Percentiles rank a stretch among this genome's conserved stretches.
Evolutionary conservation across 1,140 invertebrate species (phyloP).

Genomic region (Oryctes rhinoceros): DNA sequence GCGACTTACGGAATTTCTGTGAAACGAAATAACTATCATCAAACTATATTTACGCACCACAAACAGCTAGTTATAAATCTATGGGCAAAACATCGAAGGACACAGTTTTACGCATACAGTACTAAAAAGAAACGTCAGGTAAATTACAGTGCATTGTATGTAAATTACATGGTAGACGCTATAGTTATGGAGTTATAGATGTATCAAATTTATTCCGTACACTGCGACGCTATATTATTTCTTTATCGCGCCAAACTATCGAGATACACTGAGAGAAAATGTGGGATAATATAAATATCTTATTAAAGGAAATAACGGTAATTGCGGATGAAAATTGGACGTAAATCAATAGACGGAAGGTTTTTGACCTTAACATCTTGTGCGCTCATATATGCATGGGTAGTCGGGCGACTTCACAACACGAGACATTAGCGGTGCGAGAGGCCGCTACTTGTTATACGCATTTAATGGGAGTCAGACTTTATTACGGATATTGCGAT

Average conservation of each 20-base stretch:
- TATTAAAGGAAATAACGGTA: constrained; percentile 33
- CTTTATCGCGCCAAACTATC: constrained; percentile 29
- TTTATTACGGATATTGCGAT: constrained; percentile 35
- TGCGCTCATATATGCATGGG: constrained; percentile 30
- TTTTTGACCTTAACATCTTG: constrained; percentile 30
- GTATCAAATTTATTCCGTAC: constrained; percentile 22
- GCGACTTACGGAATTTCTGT: too few species aligned
- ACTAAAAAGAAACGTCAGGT: neutral
- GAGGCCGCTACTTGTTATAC: constrained; percentile 25
- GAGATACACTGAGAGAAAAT: neutral
- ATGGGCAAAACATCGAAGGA: neutral
- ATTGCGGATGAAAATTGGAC: constrained; percentile 30
- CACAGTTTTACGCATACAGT: neutral
- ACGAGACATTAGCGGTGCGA: constrained; percentile 28
- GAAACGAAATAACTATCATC: too few species aligned
- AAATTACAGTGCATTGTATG: constrained; percentile 34
- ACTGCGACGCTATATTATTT: constrained; percentile 25
- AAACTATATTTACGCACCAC: neutral
- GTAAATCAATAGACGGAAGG: constrained; percentile 31
- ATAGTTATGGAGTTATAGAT: neutral
- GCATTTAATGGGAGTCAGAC: constrained; percentile 31
- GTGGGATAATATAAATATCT: constrained; percentile 32
- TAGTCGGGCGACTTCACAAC: constrained; percentile 6
- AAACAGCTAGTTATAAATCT: neutral
- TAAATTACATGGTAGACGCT: constrained; percentile 21